Evolutionary conservation across 2,113 vertebrate genomes (phyloP), one percentile per base, ranked within the genome.

Genomic region (Alligator sinensis): DNA sequence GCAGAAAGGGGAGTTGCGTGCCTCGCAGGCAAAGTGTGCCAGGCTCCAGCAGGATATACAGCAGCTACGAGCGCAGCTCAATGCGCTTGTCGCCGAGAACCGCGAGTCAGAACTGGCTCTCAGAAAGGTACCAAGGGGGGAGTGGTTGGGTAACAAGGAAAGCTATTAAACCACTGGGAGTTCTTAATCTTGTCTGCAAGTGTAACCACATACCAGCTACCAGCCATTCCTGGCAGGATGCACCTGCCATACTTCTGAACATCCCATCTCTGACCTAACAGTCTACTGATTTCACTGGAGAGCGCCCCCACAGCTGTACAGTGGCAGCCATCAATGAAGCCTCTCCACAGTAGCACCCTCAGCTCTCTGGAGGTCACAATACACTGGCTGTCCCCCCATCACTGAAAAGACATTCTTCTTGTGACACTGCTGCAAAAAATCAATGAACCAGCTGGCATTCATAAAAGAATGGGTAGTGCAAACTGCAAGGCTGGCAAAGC

Each of bases 41-140:
- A 81, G 95, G 76, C 83, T 97, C 17, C 97, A 97, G 86, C 95
- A 98, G 86, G 97, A 98, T 25, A 86, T 96, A 4, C 87, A 87
- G 66, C 89, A 94, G 38, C 92, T 97, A 9, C 95, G 72, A 13
- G 78, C 89, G 2, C 97, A 98, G 78, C 93, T 98, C 87, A 95
- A 93, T 62, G 96, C 28, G 60, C 72, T 98, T 24, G 91, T 96
- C 17, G 3, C 25, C 25, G 97, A 98, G 86, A 96, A 98, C 93
- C 90, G 95, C 14, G 90, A 98, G 76, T 28, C 25, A 1, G 98
- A 98, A 58, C 94, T 82, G 92, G 88, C 79, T 1, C 96, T 98
- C 68, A 94, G 97, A 66, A 97, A 98, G 97, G 98, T 98, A 77
- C 30, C 21, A 19, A 2, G 54, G 80, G 60, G 72, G 47, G 2